A percentile compares a stretch with the other conserved stretches of the same genome.
phyloP scores from a whole-genome alignment of 2,888 invertebrate species.

The Nephrotoma appendiculata region DNA sequence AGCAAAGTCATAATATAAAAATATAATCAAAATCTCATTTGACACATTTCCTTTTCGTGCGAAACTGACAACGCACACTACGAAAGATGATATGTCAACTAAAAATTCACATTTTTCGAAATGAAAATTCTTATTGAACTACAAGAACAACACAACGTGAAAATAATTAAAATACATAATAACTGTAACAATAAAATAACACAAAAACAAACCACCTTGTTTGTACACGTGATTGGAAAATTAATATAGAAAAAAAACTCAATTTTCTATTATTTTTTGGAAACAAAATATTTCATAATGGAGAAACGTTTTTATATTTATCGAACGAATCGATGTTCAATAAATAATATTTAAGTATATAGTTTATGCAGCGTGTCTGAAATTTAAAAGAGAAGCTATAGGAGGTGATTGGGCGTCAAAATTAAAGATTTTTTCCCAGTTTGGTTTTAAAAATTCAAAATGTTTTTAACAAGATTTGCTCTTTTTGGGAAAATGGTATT shows the following conservation, averaged over 20 bases:
- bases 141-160: background rate
- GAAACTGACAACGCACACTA: background rate
- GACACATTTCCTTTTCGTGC: background rate
- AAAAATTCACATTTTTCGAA: background rate
- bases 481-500: too few relatives aligned
- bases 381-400: too few relatives aligned
- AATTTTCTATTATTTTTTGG: background rate
- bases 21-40: background rate
- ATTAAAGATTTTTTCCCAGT: too few relatives aligned
- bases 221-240: background rate
- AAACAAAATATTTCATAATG: background rate
- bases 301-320: background rate
- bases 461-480: too few relatives aligned
- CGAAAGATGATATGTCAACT: background rate
- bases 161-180: background rate
- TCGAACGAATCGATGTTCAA: background rate
- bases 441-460: too few relatives aligned
- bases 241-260: background rate
- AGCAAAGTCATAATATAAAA: background rate
- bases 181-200: background rate
- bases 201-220: background rate
- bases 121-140: background rate
- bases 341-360: background rate
- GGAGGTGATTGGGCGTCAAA: too few relatives aligned
- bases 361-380: background rate